phyloP scores from a whole-genome alignment of 2,797 vertebrate genomes.

The Microtus agrestis region DNA sequence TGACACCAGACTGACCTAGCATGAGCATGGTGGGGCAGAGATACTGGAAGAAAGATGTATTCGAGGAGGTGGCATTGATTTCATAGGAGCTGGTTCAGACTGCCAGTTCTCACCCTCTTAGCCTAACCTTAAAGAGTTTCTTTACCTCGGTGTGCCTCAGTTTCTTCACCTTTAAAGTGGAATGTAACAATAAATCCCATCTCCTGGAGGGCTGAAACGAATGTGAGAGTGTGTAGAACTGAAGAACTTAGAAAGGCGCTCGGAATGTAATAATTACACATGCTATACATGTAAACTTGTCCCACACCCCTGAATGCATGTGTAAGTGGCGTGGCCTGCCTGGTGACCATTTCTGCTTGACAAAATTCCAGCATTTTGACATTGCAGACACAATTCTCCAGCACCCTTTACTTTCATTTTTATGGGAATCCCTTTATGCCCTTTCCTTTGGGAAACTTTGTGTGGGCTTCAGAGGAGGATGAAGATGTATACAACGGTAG shows the following conservation, averaged over 20 bases:
- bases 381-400: background rate
- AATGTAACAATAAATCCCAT: background rate
- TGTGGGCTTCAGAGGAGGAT: background rate
- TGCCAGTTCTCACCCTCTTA: background rate
- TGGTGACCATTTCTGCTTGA: background rate
- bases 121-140: background rate
- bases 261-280: background rate
- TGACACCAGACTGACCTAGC: background rate
- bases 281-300: background rate
- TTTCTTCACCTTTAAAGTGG: background rate
- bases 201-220: background rate
- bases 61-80: background rate
- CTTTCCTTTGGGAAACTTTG: background rate
- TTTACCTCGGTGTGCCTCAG: background rate
- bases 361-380: background rate
- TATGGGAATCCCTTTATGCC: background rate
- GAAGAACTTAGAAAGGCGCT: background rate
- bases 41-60: background rate
- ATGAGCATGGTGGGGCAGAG: background rate
- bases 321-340: background rate
- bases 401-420: background rate
- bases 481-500: background rate
- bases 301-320: rapidly evolving
- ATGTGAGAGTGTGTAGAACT: background rate
- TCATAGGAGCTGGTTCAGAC: background rate